Percentiles rank a stretch among this genome's conserved stretches.
Evolutionary conservation across 2,797 vertebrate genomes (phyloP).

Genomic region (Echeneis naucrates): DNA sequence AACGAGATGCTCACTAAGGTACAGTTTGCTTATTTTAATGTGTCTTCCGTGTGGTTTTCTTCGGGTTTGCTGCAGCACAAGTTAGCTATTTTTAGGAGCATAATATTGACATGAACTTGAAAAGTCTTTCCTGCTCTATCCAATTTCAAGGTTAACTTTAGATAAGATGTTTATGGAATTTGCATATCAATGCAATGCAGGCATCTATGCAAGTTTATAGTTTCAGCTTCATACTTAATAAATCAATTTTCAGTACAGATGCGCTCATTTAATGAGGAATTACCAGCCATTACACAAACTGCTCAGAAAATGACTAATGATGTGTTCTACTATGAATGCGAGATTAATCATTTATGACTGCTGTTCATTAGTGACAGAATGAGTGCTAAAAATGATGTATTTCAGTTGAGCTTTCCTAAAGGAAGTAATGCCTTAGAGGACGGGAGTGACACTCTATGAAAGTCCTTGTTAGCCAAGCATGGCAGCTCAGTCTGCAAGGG

Average conservation of each 20-base stretch:
- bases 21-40: background rate
- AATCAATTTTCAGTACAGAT: constrained; percentile 48
- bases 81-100: constrained; percentile 27
- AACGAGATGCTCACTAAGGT: background rate
- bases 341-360: constrained; percentile 45
- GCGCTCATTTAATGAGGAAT: constrained; percentile 38
- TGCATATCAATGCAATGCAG: constrained; percentile 20
- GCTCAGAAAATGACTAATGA: constrained; percentile 55
- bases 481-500: constrained; percentile 49
- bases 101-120: constrained; percentile 28
- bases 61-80: constrained; percentile 10
- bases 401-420: constrained; percentile 36
- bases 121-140: constrained; percentile 17
- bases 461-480: constrained; percentile 51
- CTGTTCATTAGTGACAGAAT: constrained; percentile 52
- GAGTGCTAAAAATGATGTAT: constrained; percentile 34
- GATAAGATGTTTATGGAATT: constrained; percentile 30
- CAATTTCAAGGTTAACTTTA: constrained; percentile 8
- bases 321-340: constrained; percentile 34
- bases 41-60: constrained; percentile 3
- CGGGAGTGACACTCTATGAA: constrained; percentile 37
- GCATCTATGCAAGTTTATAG: background rate
- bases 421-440: constrained; percentile 36
- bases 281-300: constrained; percentile 30
- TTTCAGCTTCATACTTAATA: constrained; percentile 29